Base-by-base conservation (phyloP, 2,888 invertebrate genomes). In the Pristionchus exspectatus region DNA sequence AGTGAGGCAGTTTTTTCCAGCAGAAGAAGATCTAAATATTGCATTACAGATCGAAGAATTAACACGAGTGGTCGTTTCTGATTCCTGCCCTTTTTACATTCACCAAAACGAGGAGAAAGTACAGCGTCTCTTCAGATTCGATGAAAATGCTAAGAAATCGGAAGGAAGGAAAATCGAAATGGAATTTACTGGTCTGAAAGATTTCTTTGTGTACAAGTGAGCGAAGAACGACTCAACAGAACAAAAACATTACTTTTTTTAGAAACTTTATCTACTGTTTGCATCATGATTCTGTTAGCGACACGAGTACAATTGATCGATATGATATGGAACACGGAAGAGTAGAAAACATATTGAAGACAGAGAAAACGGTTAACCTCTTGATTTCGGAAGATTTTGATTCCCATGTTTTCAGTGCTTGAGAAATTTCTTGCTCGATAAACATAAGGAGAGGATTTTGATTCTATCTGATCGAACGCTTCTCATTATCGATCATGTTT, bases 201-300 rank as follows among this genome's bases (percentile, higher is more conserved):
- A 72, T 18, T 72, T 72, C 72, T 72, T 72, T 18, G 72, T 72
- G 16, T 72, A 72, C 72, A 72, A 72, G 72, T 72, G 30, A 72
- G 66, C 27, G 18, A 21, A 4, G 59, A 59, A 59, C 59, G 59
- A 59, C 3, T 18, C 24, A 59, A 21, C 59, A 24, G 1, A 7
- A 33, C 9, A 27, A 24, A 7, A 16, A n/a, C n/a, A n/a, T n/a
- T n/a, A n/a, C n/a, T 72, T 72, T 33, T 27, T 72, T 21, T 18
- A 72, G 72, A 30, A 72, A 72, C 33, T 72, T 72, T 21, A 72
- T 72, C 33, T 72, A 72, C 72, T 72, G 72, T 21, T 30, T 33
- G 12, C 30, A 72, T 72, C 72, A 72, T 16, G 72, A 72, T 33
- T 33, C 72, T 16, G 72, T 33, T 3, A 72, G 33, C 12, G 72